Evolutionary conservation across 1,140 invertebrate species (phyloP), one percentile per base, ranked within the genome.

Genomic region (Drosophila suzukii): DNA sequence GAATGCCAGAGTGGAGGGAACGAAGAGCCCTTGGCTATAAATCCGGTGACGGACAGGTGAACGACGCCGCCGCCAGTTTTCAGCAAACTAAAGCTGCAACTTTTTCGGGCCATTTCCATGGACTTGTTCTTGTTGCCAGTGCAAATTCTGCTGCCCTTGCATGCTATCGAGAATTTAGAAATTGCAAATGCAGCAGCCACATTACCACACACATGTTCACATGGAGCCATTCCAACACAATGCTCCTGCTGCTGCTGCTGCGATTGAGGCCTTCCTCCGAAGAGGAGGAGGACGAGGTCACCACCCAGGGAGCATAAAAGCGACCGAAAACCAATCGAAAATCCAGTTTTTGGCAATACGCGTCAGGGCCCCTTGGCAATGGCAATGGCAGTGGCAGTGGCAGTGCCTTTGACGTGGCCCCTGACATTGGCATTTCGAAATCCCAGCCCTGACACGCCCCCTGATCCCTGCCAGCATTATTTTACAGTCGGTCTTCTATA

Each of bases 141-240:
- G 47, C 32, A 59, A 66, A 50, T 81, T 65, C 44, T 81, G 53
- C 36, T 57, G 54, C 24, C 41, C 57, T 71, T 71, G 62, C 60
- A 15, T 72, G 68, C 51, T 51, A 49, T 57, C 44, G 53, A 51
- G 57, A 78, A 78, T 77, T 77, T 54, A 46, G 63, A 86, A 86
- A 86, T 84, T 89, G 84, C 80, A 84, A 89, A 82, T 82, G 76
- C 70, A 86, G 75, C 75, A 72, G 75, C 61, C 70, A 70, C 77
- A 77, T 57, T 77, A 81, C 44, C 51, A 55, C 60, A 61, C 57
- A 73, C 36, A 68, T 36, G 71, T 57, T 36, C 51, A 53, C 50
- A 49, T 55, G 24, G 54, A 51, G 36, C 34, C 20, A 66, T 66
- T 47, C 36, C 60, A 36, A 67, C 44, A 71, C 72, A 68, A 78